Conservation (phyloP, 2,113 vertebrate genomes). For the Myodes glareolus region DNA sequence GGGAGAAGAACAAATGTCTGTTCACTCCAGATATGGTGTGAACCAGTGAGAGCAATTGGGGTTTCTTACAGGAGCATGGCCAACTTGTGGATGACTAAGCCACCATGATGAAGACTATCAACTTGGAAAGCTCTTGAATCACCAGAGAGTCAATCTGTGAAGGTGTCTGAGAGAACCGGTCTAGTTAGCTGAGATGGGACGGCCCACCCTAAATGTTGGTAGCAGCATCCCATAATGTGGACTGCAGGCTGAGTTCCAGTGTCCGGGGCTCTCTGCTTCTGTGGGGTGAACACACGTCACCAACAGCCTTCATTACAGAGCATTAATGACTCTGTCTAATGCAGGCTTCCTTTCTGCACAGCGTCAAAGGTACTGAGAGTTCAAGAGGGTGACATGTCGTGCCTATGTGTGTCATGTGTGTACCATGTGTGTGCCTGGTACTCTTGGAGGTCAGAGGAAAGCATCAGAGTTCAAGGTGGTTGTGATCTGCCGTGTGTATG, state of each 20-base stretch:
- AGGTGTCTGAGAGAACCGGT: not conserved
- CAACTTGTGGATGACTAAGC: not conserved
- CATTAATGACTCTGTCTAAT: not conserved
- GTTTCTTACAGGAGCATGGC: not conserved
- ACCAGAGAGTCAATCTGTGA: not conserved
- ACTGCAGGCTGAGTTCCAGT: not conserved
- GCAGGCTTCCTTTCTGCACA: not conserved
- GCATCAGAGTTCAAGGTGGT: not conserved
- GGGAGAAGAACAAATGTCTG: no score
- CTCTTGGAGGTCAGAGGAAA: not conserved
- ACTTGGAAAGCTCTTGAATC: not conserved
- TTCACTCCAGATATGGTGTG: no score
- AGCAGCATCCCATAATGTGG: not conserved
- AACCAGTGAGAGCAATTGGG: no score
- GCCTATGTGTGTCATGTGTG: not conserved
- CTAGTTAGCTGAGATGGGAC: not conserved
- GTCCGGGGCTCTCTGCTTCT: no score
- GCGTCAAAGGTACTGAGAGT: not conserved
- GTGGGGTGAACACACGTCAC: not conserved
- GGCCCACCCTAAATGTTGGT: not conserved
- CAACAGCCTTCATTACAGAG: not conserved
- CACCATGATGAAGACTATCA: not conserved
- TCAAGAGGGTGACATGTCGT: not conserved
- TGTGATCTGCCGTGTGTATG: not conserved
- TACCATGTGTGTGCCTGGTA: not conserved